Evolutionary conservation across 1,140 invertebrate species (phyloP).

Genomic region (Vanessa atalanta): DNA sequence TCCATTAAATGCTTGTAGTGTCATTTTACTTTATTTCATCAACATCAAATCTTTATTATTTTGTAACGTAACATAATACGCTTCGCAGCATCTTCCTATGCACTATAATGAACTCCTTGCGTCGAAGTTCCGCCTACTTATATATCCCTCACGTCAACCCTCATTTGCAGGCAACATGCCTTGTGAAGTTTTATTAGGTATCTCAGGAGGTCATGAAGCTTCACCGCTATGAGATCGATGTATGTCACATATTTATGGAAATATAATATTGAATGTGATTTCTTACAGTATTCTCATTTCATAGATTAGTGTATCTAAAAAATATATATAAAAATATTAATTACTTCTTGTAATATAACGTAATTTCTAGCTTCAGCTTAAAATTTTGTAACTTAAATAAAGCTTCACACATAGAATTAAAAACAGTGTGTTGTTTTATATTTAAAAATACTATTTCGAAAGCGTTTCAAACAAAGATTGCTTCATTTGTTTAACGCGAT

Average conservation of each 20-base stretch:
- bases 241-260: background rate
- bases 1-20: too few relatives aligned
- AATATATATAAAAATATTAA: background rate
- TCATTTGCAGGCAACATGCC: slow-evolving; percentile 8
- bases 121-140: slow-evolving; percentile 1
- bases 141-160: slow-evolving; percentile 5
- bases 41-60: background rate
- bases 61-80: background rate
- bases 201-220: slow-evolving; percentile 1
- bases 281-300: background rate
- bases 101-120: background rate
- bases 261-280: background rate
- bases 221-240: background rate
- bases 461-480: background rate
- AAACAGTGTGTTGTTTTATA: too few relatives aligned
- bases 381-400: too few relatives aligned
- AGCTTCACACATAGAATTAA: too few relatives aligned
- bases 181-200: slow-evolving; percentile 11
- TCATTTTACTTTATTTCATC: background rate
- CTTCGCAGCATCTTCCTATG: background rate
- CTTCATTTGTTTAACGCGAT: slow-evolving; percentile 5
- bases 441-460: too few relatives aligned
- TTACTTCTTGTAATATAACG: background rate
- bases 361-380: too few relatives aligned
- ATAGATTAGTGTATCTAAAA: background rate